Conservation (phyloP, 1,140 invertebrate species). For the Drosophila pseudoobscura region DNA sequence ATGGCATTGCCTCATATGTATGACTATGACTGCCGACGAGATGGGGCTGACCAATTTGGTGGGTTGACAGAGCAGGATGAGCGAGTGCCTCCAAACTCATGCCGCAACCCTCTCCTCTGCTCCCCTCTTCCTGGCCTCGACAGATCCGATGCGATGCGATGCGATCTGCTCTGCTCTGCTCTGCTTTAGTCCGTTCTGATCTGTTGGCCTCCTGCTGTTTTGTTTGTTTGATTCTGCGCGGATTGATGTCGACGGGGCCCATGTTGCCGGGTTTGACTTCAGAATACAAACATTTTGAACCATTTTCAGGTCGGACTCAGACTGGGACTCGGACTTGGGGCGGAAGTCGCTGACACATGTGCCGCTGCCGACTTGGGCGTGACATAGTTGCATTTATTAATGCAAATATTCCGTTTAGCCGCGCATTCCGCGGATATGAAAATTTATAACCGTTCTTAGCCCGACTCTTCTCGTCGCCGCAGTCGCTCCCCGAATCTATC, state of each 20-base stretch:
- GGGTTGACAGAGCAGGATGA: slow-evolving; percentile 3
- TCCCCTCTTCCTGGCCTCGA: no score
- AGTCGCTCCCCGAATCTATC: slow-evolving; percentile 48
- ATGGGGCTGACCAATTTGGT: slow-evolving; percentile 43
- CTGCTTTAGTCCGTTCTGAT: slow-evolving; percentile 24
- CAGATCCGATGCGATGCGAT: neutral
- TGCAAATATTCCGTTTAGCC: slow-evolving; percentile 71
- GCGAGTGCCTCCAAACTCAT: no score
- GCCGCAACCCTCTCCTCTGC: slow-evolving; percentile 11
- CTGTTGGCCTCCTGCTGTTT: slow-evolving; percentile 57
- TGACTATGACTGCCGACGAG: slow-evolving; percentile 30
- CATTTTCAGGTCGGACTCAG: slow-evolving; percentile 50
- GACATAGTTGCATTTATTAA: slow-evolving; percentile 80
- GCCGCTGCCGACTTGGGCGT: slow-evolving; percentile 59
- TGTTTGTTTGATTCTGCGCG: slow-evolving; percentile 61
- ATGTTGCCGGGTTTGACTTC: slow-evolving; percentile 38
- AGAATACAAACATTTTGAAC: slow-evolving; percentile 61
- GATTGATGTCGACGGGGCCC: slow-evolving; percentile 52
- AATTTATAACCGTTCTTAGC: slow-evolving; percentile 60
- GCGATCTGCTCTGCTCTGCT: slow-evolving; percentile 14
- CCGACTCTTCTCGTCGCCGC: slow-evolving; percentile 34
- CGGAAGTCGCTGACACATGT: slow-evolving; percentile 39
- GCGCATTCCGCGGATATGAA: slow-evolving; percentile 67
- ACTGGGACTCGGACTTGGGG: slow-evolving; percentile 30
- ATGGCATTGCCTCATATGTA: slow-evolving; percentile 50